phyloP scores from a whole-genome alignment of 2,888 invertebrate genomes.

The Ectemnius cavifrons region DNA sequence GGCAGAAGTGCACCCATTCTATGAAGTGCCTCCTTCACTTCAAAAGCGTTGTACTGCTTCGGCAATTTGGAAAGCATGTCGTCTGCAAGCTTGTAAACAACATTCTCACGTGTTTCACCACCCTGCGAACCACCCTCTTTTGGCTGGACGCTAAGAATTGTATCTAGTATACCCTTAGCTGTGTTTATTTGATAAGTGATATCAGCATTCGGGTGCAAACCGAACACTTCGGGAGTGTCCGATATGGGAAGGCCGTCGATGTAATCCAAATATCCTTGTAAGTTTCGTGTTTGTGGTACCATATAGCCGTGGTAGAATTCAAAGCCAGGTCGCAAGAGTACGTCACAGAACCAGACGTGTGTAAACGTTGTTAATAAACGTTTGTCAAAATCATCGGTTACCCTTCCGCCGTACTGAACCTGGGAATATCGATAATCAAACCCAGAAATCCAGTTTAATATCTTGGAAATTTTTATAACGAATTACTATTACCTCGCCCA shows the following conservation, averaged over 20 bases:
- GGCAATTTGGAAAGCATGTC: constrained; percentile 95
- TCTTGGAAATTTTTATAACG: no score
- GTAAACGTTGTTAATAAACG: constrained; percentile 95
- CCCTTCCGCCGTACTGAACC: constrained; percentile 90
- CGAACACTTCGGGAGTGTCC: constrained; percentile 97
- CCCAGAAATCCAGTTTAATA: no score
- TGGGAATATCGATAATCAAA: constrained; percentile 32
- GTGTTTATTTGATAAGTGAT: constrained; percentile 99
- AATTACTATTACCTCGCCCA: constrained; percentile 86
- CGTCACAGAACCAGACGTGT: constrained; percentile 96
- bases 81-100: constrained; percentile 94
- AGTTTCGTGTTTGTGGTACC: constrained; percentile 90
- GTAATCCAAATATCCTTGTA: constrained; percentile 90
- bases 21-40: constrained; percentile 92
- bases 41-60: constrained; percentile 91
- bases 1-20: constrained; percentile 96
- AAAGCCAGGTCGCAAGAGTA: constrained; percentile 90
- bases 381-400: constrained; percentile 98
- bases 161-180: constrained; percentile 94
- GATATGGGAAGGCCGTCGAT: constrained; percentile 90
- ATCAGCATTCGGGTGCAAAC: constrained; percentile 97
- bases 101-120: constrained; percentile 94
- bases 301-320: constrained; percentile 96
- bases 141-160: constrained; percentile 97
- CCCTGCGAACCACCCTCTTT: constrained; percentile 95